Base-by-base conservation (phyloP, 2,888 invertebrate genomes). In the Mallateleia sp. region DNA sequence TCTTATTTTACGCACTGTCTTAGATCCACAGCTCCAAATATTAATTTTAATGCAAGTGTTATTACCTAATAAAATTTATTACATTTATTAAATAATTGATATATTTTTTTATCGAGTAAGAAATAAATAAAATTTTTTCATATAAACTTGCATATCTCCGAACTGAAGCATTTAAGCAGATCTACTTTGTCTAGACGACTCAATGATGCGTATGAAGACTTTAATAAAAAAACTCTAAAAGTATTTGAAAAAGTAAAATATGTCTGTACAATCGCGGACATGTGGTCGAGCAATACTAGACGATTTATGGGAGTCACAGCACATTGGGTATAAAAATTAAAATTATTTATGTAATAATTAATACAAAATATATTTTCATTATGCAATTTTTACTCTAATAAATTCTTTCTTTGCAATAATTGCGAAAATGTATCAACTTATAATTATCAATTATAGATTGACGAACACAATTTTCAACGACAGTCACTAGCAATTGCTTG, bases 401-500 rank as follows among this genome's bases (percentile, higher is more conserved):
- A n/a, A n/a, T n/a, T n/a, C n/a, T n/a, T n/a, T n/a, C n/a, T n/a
- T n/a, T n/a, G n/a, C n/a, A n/a, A n/a, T n/a, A n/a, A n/a, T n/a
- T n/a, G n/a, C n/a, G n/a, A n/a, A n/a, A n/a, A n/a, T n/a, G n/a
- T n/a, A n/a, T n/a, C n/a, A n/a, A n/a, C n/a, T n/a, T 8, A 32
- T 4, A 32, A 32, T 32, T 32, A 32, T 32, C 32, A 32, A 38
- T 38, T 52, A 45, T 47, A 74, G 20, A 82, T 47, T 32, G 11
- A 54, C 28, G 32, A 64, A 34, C 14, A 47, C 9, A 34, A 18
- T 34, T 60, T 75, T 25, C 15, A 52, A 28, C 22, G 20, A n/a
- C 25, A 78, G 14, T 67, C 67, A 25, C 14, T 5, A 15, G 54
- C 80, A 11, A 79, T 88, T 24, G 86, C 83, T 14, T 87, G 84